A percentile compares a stretch with the other conserved stretches of the same genome.
Evolutionary conservation across 1,140 invertebrate genomes (phyloP).

Genomic region (Antheraea pernyi): DNA sequence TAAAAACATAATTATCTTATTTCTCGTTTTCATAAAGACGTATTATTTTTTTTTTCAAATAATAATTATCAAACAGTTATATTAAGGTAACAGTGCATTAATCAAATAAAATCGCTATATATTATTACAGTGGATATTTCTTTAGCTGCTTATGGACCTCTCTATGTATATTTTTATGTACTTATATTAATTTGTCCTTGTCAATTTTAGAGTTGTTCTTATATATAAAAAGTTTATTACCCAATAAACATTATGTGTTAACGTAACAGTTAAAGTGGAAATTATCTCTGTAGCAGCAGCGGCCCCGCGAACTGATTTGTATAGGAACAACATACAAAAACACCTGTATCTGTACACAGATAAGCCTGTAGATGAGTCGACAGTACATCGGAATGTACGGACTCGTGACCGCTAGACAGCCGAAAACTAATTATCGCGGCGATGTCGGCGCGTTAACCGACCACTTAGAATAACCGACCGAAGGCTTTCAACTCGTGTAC

Average conservation of each 20-base stretch:
- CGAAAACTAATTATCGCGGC: constrained; percentile 53
- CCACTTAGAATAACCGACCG: constrained; percentile 13
- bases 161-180: no score
- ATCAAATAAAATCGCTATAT: not conserved
- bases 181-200: no score
- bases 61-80: no score
- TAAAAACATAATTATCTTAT: no score
- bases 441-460: constrained; percentile 33
- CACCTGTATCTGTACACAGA: constrained; percentile 51
- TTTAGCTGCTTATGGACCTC: not conserved
- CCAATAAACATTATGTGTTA: constrained; percentile 15
- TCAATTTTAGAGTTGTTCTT: no score
- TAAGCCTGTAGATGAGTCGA: constrained; percentile 50
- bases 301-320: constrained; percentile 42
- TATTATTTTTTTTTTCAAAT: no score
- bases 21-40: no score
- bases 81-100: no score
- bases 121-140: not conserved
- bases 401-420: constrained; percentile 48
- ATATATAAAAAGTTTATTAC: not conserved
- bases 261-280: constrained; percentile 31
- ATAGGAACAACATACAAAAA: constrained; percentile 47
- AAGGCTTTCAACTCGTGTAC: constrained; percentile 13
- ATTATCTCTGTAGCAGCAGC: constrained; percentile 26
- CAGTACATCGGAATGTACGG: constrained; percentile 47